Percentiles rank a stretch among this genome's conserved stretches.
These are phyloP conservation scores for Microdon myrmicae DNA, from an alignment of 2,888 invertebrate genomes.

Conservation along the genomic window DNA sequence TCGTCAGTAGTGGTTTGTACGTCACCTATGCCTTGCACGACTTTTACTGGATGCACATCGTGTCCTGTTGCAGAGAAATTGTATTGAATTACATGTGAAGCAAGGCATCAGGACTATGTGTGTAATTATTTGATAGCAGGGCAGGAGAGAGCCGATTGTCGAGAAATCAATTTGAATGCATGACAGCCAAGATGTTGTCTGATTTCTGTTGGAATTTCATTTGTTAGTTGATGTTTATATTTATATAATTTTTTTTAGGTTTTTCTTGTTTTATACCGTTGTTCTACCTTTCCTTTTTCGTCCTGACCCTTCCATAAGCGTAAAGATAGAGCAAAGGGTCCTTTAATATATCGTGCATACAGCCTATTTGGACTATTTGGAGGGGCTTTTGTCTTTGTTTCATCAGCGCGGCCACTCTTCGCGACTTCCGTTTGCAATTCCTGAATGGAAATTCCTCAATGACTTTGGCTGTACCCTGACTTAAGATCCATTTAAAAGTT, in stretches of 20 bases:
- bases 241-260: too few species aligned
- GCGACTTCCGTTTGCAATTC: constrained; percentile 52
- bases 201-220: too few species aligned
- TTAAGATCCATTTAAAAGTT: constrained; percentile 49
- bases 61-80: constrained; percentile 26
- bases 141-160: constrained; percentile 39
- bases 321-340: constrained; percentile 19
- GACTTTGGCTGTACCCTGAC: constrained; percentile 47
- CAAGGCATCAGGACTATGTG: constrained; percentile 15
- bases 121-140: constrained; percentile 32
- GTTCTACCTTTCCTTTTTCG: constrained; percentile 15
- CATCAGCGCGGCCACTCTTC: constrained; percentile 44
- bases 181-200: constrained; percentile 50
- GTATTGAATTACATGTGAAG: constrained; percentile 41
- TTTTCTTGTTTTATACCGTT: constrained; percentile 17
- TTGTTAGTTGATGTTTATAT: too few species aligned
- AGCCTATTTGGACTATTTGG: constrained; percentile 39
- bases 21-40: constrained; percentile 26
- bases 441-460: constrained; percentile 49
- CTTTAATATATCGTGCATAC: constrained; percentile 39
- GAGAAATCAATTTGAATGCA: constrained; percentile 45
- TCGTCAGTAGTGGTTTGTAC: constrained; percentile 40
- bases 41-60: constrained; percentile 23
- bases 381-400: constrained; percentile 28
- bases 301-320: constrained; percentile 40